Evolutionary conservation across 2,797 vertebrate species (phyloP), one percentile per base, ranked within the genome.

Genomic region (Peromyscus melanophrys): DNA sequence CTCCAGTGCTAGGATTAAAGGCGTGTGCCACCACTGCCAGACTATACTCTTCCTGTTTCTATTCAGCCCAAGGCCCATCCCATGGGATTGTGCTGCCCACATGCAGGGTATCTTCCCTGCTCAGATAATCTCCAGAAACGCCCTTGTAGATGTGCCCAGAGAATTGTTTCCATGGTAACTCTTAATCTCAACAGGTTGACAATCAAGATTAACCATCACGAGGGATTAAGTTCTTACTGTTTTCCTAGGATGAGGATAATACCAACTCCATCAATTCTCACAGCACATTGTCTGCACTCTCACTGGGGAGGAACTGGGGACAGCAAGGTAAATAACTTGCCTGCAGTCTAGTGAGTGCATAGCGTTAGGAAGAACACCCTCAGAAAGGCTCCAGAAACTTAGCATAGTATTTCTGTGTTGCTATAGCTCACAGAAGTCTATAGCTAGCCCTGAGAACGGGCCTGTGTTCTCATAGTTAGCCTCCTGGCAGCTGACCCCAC

Each of bases 1-100:
- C 8, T 71, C 4, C 8, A 71, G n/a, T 71, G 69, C n/a, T 71
- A 17, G 69, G n/a, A 37, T 37, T 37, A 71, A 71, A 71, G n/a
- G n/a, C 0, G 0, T 23, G 19, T 37, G n/a, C 29, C 69, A 37
- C 19, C 69, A 37, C n/a, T 0, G 4, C n/a, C n/a, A 21, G 19
- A 21, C 16, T 37, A 11, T 23, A 19, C 69, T 71, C 67, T n/a
- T n/a, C 57, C 37, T 31, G 52, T 14, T 84, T 31, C 31, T 19
- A 43, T 63, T 31, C 55, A 82, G 27, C 40, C 81, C 37, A 43
- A 46, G 59, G 9, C 40, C 40, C 73, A 46, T 27, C 25, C 81
- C 2, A 19, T 43, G 27, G 8, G 40, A 83, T 21, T 63, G 16
- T 65, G 40, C 40, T 63, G 59, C 2, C 82, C 27, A 65, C 27